Base-by-base conservation (phyloP, 2,113 vertebrate species). In the Hippolais icterina region DNA sequence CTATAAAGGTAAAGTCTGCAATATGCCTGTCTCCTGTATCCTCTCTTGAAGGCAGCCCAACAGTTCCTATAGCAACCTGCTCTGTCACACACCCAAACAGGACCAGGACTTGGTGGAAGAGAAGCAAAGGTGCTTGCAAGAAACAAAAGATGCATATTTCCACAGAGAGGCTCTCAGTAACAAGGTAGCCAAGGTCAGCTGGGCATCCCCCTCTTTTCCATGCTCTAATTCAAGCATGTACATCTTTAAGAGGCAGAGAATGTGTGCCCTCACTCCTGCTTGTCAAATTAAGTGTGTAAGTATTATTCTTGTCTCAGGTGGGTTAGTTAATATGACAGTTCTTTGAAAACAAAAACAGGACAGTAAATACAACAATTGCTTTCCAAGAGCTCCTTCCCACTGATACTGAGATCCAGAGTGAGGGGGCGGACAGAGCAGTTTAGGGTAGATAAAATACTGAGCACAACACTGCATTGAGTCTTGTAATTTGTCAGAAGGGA, bases 21-120 rank as follows among this genome's bases (percentile, higher is more conserved):
- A 91, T 44, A 41, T 79, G 76, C 60, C 53, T 19, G 41, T 42
- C 54, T 87, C 74, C 37, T 52, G n/a, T 59, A 75, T 63, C 56
- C 37, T 74, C 66, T 93, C 74, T 66, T 74, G 23, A 93, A 93
- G 61, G 53, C 46, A 83, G 22, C 41, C 57, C 50, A 83, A 46
- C 85, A 90, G 91, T 89, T 96, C 92, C 94, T 92, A 95, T 72
- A 91, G 90, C 83, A 97, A 92, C 77, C 80, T 10, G 7, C 71
- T 69, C 59, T 35, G 16, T 31, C 69, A 88, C 53, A 82, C 25
- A 89, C 27, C 35, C 9, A 4, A 28, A 66, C 7, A 14, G 52
- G 82, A 88, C 65, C 76, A 56, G 25, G 68, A 71, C 42, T 93
- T 21, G 7, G 65, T 33, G 18, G 18, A 28, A 28, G 54, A 83